These are phyloP conservation scores for Drosophila acutilabella DNA, from an alignment of 2,888 invertebrate species.

Conservation along the genomic window DNA sequence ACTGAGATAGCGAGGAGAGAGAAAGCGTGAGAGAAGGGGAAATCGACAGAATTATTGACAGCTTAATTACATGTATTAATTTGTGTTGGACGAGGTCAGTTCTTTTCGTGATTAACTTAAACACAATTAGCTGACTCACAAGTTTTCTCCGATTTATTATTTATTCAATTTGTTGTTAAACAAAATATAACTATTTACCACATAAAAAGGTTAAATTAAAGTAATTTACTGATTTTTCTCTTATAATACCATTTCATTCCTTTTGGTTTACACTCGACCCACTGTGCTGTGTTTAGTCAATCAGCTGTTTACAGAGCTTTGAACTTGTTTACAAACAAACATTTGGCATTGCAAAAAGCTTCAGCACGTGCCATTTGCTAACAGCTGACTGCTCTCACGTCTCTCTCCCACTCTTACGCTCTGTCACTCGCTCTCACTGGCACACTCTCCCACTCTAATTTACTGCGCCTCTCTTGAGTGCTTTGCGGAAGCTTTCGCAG, in stretches of 20 bases:
- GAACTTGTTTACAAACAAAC: slow-evolving; percentile 69
- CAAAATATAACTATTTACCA: no score
- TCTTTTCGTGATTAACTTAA: neutral
- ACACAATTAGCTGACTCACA: neutral
- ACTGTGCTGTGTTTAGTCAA: slow-evolving; percentile 38
- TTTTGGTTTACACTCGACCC: slow-evolving; percentile 10
- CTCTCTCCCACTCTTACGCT: neutral
- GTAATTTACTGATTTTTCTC: no score
- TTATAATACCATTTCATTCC: no score
- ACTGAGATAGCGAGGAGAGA: neutral
- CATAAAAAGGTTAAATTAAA: no score
- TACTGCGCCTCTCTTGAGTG: slow-evolving; percentile 53
- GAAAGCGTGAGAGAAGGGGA: neutral
- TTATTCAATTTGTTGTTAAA: no score
- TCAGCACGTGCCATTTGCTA: slow-evolving; percentile 26
- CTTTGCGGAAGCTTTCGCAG: slow-evolving; percentile 16
- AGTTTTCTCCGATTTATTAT: neutral
- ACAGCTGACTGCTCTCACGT: slow-evolving; percentile 37
- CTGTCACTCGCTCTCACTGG: neutral
- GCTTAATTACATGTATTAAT: neutral
- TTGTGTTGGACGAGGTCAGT: slow-evolving; percentile 13
- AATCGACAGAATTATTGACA: neutral
- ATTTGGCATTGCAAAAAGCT: slow-evolving; percentile 51
- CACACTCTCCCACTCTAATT: neutral
- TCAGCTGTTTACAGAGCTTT: slow-evolving; percentile 68